Percentiles rank a stretch among this genome's conserved stretches.
Conservation (phyloP, 2,888 invertebrate species). For the Nymphalis polychloros region DNA sequence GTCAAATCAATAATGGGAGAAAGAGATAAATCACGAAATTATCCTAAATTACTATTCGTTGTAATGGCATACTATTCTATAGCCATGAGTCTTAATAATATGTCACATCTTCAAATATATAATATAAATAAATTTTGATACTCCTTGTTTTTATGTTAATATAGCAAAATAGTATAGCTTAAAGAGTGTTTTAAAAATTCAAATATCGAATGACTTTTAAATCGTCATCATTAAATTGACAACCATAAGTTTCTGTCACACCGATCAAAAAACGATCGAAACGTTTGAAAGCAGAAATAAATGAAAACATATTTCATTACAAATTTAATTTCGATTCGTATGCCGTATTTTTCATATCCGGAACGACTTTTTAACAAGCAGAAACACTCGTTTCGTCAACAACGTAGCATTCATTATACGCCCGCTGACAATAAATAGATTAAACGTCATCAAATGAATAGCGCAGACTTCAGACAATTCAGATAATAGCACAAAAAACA, state of each 20-base stretch:
- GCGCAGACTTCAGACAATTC: slow-evolving; percentile 13
- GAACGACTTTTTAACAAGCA: slow-evolving; percentile 59
- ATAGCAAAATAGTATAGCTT: no score
- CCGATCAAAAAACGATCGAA: no score
- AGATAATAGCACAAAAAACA: neutral
- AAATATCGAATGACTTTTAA: neutral
- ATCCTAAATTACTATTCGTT: no score
- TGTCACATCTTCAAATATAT: no score
- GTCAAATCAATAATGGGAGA: no score
- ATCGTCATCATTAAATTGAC: neutral
- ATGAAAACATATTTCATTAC: slow-evolving; percentile 16
- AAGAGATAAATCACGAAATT: no score
- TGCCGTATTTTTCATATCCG: slow-evolving; percentile 48
- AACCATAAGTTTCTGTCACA: neutral
- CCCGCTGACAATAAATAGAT: slow-evolving; percentile 76
- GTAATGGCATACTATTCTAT: no score
- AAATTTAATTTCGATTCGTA: slow-evolving; percentile 28
- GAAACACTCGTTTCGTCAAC: slow-evolving; percentile 64
- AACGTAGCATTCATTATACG: slow-evolving; percentile 74
- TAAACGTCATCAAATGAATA: slow-evolving; percentile 39
- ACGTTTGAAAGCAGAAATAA: neutral
- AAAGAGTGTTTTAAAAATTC: no score
- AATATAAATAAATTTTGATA: no score
- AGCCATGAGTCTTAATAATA: no score
- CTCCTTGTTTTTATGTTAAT: no score